A percentile compares a stretch with the other conserved stretches of the same genome.
These are phyloP conservation scores for Macrochelys suwanniensis DNA, from an alignment of 2,797 vertebrate species.

Conservation along the genomic window DNA sequence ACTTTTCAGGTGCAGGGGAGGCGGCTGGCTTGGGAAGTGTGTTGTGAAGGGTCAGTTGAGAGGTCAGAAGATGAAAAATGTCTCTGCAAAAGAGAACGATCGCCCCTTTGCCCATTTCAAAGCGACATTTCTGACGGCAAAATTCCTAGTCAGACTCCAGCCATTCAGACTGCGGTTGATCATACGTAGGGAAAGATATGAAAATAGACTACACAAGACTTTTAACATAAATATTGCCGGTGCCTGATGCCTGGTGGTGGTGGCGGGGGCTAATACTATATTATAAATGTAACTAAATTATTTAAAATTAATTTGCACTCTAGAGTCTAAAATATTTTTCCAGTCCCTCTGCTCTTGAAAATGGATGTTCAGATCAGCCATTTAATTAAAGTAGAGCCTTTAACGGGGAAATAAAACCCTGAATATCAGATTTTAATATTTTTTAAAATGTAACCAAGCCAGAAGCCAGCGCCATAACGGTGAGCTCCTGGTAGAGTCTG, in stretches of 20 bases:
- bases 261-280: background rate
- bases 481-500: slow-evolving; percentile 43
- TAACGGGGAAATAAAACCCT: slow-evolving; percentile 56
- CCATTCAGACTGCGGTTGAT: background rate
- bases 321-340: slow-evolving; percentile 67
- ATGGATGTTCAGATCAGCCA: slow-evolving; percentile 42
- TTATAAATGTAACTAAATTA: slow-evolving; percentile 65
- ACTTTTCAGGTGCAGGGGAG: slow-evolving; percentile 30
- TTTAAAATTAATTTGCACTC: slow-evolving; percentile 74
- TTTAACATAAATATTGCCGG: slow-evolving; percentile 13
- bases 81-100: background rate
- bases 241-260: background rate
- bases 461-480: slow-evolving; percentile 22
- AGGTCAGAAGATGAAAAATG: slow-evolving; percentile 33
- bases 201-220: background rate
- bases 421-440: slow-evolving; percentile 50
- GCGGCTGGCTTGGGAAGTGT: background rate
- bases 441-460: slow-evolving; percentile 16
- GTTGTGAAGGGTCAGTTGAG: background rate
- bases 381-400: slow-evolving; percentile 69
- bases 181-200: background rate
- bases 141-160: slow-evolving; percentile 11
- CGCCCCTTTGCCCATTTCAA: background rate
- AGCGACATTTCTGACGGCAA: background rate
- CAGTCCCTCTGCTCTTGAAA: slow-evolving; percentile 65